These are phyloP conservation scores for Alca torda DNA, from an alignment of 2,797 vertebrate species.

Conservation along the genomic window DNA sequence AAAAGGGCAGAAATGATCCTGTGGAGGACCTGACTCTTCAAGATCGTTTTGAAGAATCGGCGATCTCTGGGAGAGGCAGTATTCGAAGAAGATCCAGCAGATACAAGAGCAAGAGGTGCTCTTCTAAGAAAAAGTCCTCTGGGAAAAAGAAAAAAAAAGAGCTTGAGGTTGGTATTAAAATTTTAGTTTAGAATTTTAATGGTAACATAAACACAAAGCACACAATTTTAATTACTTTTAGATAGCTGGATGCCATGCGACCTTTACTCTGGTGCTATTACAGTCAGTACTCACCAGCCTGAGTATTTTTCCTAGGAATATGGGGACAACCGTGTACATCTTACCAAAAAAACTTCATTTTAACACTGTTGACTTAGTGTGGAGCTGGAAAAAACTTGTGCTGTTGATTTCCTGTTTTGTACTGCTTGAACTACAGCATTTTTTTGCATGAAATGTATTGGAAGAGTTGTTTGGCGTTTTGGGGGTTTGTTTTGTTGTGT, in stretches of 20 bases:
- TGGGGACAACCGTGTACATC: rapidly evolving
- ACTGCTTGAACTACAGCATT: not conserved
- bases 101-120: not conserved
- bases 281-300: not conserved
- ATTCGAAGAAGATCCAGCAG: conserved; percentile 26
- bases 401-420: not conserved
- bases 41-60: not conserved
- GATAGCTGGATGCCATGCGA: not conserved
- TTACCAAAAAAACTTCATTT: not conserved
- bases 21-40: not conserved
- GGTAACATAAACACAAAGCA: not conserved
- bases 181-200: not conserved
- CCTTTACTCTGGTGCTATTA: not conserved
- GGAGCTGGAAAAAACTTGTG: not conserved
- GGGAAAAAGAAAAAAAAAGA: conserved; percentile 15
- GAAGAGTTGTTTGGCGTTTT: not conserved
- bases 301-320: not conserved
- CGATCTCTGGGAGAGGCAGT: not conserved
- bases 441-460: not conserved
- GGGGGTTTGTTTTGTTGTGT: not conserved
- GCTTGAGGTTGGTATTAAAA: conserved; percentile 38
- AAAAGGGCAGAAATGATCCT: not conserved
- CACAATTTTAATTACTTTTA: not conserved
- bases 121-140: conserved; percentile 3
- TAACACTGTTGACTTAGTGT: not conserved